Conservation (phyloP, 2,888 invertebrate species). For the Conchocele bisecta region DNA sequence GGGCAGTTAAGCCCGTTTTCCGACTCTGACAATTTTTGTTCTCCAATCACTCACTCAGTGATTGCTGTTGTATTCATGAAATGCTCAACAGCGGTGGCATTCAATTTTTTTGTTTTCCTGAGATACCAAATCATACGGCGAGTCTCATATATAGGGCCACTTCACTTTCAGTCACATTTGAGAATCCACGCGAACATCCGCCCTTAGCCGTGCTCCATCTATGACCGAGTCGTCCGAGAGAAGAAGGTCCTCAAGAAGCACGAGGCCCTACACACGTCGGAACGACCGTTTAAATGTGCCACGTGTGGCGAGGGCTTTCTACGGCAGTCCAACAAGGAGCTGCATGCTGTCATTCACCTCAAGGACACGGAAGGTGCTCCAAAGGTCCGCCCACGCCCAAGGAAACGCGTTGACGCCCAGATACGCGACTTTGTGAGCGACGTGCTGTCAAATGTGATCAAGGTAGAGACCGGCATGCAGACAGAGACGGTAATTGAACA, state of each 20-base stretch:
- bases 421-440: slow-evolving; percentile 52
- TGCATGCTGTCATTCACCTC: slow-evolving; percentile 59
- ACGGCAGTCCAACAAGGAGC: slow-evolving; percentile 52
- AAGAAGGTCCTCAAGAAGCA: slow-evolving; percentile 57
- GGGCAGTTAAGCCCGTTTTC: no score
- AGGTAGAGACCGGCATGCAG: slow-evolving; percentile 54
- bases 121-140: no score
- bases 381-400: slow-evolving; percentile 39
- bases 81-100: no score
- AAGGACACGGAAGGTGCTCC: slow-evolving; percentile 32
- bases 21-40: no score
- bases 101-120: no score
- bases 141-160: no score
- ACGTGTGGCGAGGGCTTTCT: slow-evolving; percentile 53
- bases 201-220: slow-evolving; percentile 43
- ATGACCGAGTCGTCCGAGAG: slow-evolving; percentile 49
- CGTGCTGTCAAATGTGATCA: slow-evolving; percentile 42
- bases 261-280: slow-evolving; percentile 49
- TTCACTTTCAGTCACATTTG: no score
- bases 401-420: slow-evolving; percentile 40
- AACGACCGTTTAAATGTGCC: slow-evolving; percentile 49
- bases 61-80: no score
- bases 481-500: slow-evolving; percentile 48
- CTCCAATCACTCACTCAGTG: no score
- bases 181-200: slow-evolving; percentile 53